Base-by-base conservation (phyloP, 53 echinoderm and acorn worm genomes). In the Echinarachnius parma region DNA sequence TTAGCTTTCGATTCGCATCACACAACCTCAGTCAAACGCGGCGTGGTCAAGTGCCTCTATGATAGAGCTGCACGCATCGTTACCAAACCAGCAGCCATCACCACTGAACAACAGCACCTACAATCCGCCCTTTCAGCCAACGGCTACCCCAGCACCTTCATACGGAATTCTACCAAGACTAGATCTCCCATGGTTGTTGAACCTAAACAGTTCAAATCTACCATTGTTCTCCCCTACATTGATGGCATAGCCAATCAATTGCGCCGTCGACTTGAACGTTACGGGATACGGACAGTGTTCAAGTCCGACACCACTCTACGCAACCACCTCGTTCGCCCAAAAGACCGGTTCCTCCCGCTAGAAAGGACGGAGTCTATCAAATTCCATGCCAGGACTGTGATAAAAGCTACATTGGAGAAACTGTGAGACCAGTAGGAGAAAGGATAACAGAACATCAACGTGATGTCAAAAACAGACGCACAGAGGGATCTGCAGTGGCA, bases 21-120 rank as follows among this genome's bases (percentile, higher is more conserved):
- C 18, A 9, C 52, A 4, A 11, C 9, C 4, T 52, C 52, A 5
- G 52, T 52, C 10, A 52, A 52, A 19, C 52, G 52, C 52, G 52
- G 52, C 10, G 52, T 52, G 9, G 52, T 52, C 10, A n/a, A n/a
- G n/a, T n/a, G n/a, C n/a, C n/a, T n/a, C n/a, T n/a, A n/a, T n/a
- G n/a, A n/a, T n/a, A n/a, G 57, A 25, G 57, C 57, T 23, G 22
- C 57, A 25, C 57, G 23, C 57, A 57, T 57, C 27, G 57, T 57
- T 5, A 24, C 57, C 24, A 57, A 57, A 25, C 57, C 57, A 4
- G 25, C 22, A 25, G 22, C 25, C 57, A 57, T 28, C 4, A 28
- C 27, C 3, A 4, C 27, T 3, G 57, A 57, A 28, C 22, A 57
- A 25, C 28, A 15, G 23, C 57, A 57, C 28, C 10, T 57, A 7